Percentiles rank a stretch among this genome's conserved stretches.
phyloP scores from a whole-genome alignment of 2,113 vertebrate genomes.

The Paracanthobrama guichenoti region DNA sequence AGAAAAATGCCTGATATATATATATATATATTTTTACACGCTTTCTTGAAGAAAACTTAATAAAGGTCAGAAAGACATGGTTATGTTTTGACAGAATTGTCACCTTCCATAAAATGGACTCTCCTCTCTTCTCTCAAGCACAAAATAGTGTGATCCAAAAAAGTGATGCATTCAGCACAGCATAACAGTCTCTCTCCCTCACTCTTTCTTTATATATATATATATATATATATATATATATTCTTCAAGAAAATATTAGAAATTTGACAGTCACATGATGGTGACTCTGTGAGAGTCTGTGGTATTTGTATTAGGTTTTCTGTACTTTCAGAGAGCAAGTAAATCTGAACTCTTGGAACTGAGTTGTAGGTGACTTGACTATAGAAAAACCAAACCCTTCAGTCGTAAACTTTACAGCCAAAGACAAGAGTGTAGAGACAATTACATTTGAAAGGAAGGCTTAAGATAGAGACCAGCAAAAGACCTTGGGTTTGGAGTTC shows the following conservation, averaged over 20 bases:
- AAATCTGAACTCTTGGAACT: no score
- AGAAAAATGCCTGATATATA: not conserved
- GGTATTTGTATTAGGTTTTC: no score
- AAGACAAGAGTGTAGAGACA: not conserved
- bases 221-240: no score
- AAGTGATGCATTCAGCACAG: constrained; percentile 19
- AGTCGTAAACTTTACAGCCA: not conserved
- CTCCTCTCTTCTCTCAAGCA: not conserved
- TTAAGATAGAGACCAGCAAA: not conserved
- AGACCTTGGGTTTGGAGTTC: constrained; percentile 19
- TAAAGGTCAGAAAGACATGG: not conserved
- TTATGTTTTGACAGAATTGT: constrained; percentile 18
- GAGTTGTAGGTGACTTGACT: no score
- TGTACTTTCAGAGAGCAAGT: no score
- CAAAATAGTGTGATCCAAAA: constrained; percentile 30
- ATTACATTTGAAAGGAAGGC: not conserved
- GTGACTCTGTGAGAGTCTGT: not conserved
- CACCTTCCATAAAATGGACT: not conserved
- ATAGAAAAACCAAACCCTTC: no score
- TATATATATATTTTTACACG: not conserved
- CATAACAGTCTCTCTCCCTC: not conserved
- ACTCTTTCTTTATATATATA: no score
- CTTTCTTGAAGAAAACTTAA: not conserved
- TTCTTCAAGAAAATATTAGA: no score
- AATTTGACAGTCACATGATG: not conserved